These are phyloP conservation scores for Myotis pilosus DNA, from an alignment of 2,797 vertebrate genomes.

Conservation along the genomic window DNA sequence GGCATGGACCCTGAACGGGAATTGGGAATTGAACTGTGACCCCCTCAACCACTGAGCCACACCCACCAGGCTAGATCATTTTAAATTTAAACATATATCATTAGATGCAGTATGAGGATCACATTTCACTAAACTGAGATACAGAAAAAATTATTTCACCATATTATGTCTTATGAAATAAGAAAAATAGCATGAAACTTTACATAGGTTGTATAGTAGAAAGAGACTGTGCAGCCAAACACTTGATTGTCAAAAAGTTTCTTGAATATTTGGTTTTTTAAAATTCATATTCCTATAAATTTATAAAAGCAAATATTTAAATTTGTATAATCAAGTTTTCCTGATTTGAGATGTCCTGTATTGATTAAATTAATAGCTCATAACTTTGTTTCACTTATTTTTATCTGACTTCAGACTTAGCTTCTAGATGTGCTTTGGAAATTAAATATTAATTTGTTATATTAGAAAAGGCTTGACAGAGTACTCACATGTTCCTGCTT, in stretches of 20 bases:
- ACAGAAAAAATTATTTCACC: neutral
- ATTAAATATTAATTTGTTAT: neutral
- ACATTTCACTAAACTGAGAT: neutral
- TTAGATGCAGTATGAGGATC: neutral
- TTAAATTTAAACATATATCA: neutral
- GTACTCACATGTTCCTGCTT: rapidly evolving
- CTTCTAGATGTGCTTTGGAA: neutral
- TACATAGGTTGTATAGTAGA: neutral
- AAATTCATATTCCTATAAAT: neutral
- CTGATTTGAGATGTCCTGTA: neutral
- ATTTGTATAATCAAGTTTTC: neutral
- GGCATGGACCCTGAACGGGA: too few species aligned
- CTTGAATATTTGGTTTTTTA: neutral
- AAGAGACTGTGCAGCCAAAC: neutral
- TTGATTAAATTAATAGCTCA: neutral
- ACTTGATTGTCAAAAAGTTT: neutral
- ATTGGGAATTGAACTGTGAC: too few species aligned
- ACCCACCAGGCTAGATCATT: too few species aligned
- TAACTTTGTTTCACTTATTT: neutral
- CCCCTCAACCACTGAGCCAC: too few species aligned
- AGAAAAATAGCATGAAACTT: neutral
- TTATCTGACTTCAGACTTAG: neutral
- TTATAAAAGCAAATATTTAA: neutral
- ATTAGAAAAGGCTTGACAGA: neutral
- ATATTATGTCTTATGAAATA: neutral